These are phyloP conservation scores for Triops cancriformis DNA, from an alignment of 1,140 invertebrate genomes.

Conservation along the genomic window DNA sequence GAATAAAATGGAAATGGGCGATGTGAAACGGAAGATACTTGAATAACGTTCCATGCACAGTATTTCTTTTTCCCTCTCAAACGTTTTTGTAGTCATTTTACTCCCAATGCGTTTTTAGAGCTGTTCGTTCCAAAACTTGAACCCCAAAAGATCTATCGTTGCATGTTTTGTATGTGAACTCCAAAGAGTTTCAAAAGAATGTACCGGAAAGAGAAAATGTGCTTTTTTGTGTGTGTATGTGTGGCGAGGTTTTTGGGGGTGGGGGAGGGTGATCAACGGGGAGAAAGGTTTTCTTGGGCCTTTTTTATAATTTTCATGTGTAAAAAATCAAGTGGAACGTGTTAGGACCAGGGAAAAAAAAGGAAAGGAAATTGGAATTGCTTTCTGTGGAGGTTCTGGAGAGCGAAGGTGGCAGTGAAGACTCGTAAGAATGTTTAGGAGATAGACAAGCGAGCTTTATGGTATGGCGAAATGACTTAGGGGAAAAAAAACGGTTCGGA, in stretches of 20 bases:
- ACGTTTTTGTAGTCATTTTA: no score
- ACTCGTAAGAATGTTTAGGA: background rate
- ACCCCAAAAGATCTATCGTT: background rate
- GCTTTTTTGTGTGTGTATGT: background rate
- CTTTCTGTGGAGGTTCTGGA: background rate
- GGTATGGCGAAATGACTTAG: background rate
- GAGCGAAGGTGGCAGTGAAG: background rate
- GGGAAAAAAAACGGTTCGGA: background rate
- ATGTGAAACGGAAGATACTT: background rate
- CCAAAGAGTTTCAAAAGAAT: background rate
- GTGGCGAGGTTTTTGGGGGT: background rate
- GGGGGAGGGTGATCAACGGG: background rate
- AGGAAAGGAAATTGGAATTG: background rate
- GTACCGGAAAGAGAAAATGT: constrained; percentile 8
- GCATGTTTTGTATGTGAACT: no score
- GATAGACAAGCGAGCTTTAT: background rate
- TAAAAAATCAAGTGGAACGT: constrained; percentile 11
- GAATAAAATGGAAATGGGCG: background rate
- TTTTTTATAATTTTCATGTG: background rate
- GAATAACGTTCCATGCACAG: background rate
- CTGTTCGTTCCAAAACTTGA: background rate
- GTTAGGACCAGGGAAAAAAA: background rate
- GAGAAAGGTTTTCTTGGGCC: background rate
- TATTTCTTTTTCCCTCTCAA: no score
- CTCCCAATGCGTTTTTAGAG: no score